phyloP scores from a whole-genome alignment of 92 coral and sea anemone species.

The Porites evermanni region DNA sequence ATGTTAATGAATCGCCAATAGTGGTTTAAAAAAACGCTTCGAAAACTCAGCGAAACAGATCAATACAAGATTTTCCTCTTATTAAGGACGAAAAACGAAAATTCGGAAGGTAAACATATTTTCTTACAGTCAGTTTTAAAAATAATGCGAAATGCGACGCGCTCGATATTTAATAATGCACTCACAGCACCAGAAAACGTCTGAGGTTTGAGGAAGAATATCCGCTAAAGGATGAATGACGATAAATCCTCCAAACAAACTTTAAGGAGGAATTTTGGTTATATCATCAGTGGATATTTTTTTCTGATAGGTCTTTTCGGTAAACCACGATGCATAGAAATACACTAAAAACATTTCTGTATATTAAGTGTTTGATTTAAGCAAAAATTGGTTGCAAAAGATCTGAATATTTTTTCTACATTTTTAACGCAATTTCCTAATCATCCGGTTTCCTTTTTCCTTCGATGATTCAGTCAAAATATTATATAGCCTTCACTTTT shows the following conservation, averaged over 20 bases:
- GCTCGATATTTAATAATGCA: background rate
- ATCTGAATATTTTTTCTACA: background rate
- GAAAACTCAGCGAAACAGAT: too few relatives aligned
- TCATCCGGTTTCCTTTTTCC: background rate
- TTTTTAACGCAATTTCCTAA: background rate
- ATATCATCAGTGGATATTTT: background rate
- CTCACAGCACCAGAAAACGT: background rate
- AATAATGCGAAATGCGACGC: background rate
- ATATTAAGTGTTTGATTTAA: background rate
- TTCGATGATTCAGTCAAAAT: background rate
- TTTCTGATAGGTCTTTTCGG: background rate
- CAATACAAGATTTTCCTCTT: too few relatives aligned
- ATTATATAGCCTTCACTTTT: background rate
- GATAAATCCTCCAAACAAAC: background rate
- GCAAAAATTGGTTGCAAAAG: background rate
- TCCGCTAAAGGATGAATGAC: background rate
- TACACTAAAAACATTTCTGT: background rate
- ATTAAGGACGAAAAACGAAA: too few relatives aligned
- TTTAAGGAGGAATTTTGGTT: background rate
- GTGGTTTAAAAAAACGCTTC: too few relatives aligned
- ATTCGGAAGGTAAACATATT: background rate
- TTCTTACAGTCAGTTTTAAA: background rate
- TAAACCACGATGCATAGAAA: background rate
- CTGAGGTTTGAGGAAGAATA: background rate
- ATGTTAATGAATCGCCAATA: background rate